phyloP scores from a whole-genome alignment of 2,888 invertebrate species.

The Perithous albicinctus region DNA sequence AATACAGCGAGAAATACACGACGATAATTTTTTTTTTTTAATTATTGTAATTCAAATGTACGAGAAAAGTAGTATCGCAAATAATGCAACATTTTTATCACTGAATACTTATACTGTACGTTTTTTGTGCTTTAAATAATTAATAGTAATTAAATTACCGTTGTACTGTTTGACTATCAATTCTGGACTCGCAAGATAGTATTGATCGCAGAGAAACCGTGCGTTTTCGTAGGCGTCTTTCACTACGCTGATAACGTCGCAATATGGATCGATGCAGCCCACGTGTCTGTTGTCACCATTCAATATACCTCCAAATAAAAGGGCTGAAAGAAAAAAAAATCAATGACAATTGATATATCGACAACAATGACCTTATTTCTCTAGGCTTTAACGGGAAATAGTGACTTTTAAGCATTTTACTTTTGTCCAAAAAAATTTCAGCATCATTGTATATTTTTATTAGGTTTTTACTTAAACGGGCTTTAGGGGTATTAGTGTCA shows the following conservation, averaged over 20 bases:
- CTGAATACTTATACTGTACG: background rate
- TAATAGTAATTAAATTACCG: conserved; percentile 86
- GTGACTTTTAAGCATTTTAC: background rate
- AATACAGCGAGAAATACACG: background rate
- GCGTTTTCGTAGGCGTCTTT: conserved; percentile 99
- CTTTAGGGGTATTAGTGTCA: too few relatives aligned
- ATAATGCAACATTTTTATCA: conserved; percentile 62
- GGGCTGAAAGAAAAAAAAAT: conserved; percentile 86
- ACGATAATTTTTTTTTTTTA: background rate
- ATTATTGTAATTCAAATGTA: background rate
- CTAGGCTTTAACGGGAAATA: background rate
- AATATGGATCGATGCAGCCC: conserved; percentile 98
- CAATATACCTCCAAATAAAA: conserved; percentile 92
- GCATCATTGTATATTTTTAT: too few relatives aligned
- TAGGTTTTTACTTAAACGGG: too few relatives aligned
- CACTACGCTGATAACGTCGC: conserved; percentile 95
- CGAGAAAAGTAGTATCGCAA: background rate
- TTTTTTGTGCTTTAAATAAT: conserved; percentile 23
- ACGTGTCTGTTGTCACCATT: conserved; percentile 91
- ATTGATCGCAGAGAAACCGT: conserved; percentile 98
- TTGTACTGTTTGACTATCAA: conserved; percentile 92
- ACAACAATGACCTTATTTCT: background rate
- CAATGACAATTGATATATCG: conserved; percentile 14
- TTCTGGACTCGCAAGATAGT: conserved; percentile 97
- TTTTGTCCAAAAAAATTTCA: background rate